Evolutionary conservation across 2,113 vertebrate genomes (phyloP).

Genomic region (Barnardius zonarius): DNA sequence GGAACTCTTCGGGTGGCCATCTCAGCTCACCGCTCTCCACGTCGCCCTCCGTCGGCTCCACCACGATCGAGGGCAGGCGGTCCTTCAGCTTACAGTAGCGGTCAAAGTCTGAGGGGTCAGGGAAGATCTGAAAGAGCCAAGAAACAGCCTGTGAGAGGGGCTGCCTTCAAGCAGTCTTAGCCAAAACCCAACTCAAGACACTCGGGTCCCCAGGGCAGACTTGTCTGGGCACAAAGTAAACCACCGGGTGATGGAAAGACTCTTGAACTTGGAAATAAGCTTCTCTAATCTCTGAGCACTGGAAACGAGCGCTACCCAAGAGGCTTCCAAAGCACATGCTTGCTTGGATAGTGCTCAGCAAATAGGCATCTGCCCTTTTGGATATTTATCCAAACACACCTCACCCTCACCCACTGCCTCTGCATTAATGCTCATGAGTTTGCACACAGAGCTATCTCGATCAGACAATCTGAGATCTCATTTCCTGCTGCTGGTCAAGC

Average conservation of each 20-base stretch:
- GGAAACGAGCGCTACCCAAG: background rate
- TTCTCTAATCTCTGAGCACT: background rate
- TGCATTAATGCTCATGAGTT: background rate
- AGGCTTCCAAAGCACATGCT: background rate
- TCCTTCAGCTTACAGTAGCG: conserved; percentile 97
- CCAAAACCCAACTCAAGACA: background rate
- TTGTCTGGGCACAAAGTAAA: background rate
- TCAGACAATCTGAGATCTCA: conserved; percentile 12
- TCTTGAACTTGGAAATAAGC: background rate
- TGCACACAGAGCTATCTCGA: background rate
- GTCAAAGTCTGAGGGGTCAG: conserved; percentile 93
- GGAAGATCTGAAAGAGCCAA: conserved; percentile 87
- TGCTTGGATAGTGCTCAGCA: background rate
- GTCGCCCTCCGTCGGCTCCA: conserved; percentile 92
- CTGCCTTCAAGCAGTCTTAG: background rate
- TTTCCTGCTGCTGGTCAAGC: conserved; percentile 44
- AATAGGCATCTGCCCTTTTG: background rate
- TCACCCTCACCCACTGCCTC: background rate
- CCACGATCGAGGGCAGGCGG: conserved; percentile 94
- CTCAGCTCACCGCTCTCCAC: conserved; percentile 96
- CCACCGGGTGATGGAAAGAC: background rate
- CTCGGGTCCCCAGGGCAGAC: background rate
- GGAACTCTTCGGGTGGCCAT: conserved; percentile 95
- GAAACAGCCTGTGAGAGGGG: background rate
- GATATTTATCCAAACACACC: background rate